Base-by-base conservation (phyloP, 2,113 vertebrate genomes). In the Engraulis encrasicolus region DNA sequence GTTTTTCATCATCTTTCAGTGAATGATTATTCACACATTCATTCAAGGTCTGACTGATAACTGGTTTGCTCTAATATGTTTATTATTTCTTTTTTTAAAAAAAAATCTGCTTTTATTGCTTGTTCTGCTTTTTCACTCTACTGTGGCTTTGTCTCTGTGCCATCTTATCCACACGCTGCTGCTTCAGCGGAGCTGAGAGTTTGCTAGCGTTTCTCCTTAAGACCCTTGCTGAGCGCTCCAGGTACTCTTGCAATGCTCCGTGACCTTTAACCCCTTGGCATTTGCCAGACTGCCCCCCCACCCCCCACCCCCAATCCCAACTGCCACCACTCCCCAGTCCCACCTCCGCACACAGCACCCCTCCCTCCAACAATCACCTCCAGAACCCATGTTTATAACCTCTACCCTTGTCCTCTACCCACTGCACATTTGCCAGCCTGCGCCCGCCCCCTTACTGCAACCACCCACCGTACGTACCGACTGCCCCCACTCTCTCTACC, bases 101-200 rank as follows among this genome's bases (percentile, higher is more conserved):
- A n/a, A n/a, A n/a, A n/a, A 34, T 81, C 88, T 90, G 18, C 92
- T 79, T 49, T 83, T 92, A 36, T 90, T 50, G n/a, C 12, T n/a
- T 50, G 20, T 82, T 6, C 19, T 31, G 1, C 61, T 83, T 82
- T 27, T 79, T 18, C 79, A 90, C 38, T 84, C 87, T 38, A 36
- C 66, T 17, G 40, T 83, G 84, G 88, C 80, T 87, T 83, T 17
- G 49, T 38, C 14, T 80, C 27, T 49, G 49, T n/a, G 54, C 78
- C 83, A 87, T 91, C 88, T 84, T n/a, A n/a, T n/a, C 40, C 40
- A 45, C 40, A n/a, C n/a, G n/a, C n/a, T n/a, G n/a, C n/a, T n/a
- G 88, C 23, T 90, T 86, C 93, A 95, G 94, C 90, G 94, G 94
- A 92, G 94, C 92, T 0, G 93, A 95, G 88, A 90, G 91, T 89